Evolutionary conservation across 2,113 vertebrate genomes (phyloP).

Genomic region (Empidonax alnorum): DNA sequence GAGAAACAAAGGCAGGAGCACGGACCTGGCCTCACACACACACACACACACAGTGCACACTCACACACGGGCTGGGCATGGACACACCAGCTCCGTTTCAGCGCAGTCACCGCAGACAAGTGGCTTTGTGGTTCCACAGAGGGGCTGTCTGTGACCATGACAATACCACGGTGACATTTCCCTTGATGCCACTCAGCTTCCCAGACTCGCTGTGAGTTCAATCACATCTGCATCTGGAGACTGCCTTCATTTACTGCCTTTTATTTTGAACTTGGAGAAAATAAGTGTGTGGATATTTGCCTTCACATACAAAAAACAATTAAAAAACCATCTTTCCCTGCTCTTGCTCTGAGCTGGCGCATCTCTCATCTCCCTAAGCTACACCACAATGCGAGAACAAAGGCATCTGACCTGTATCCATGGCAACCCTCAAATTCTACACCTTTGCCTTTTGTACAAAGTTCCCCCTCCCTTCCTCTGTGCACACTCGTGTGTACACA

Average conservation of each 20-base stretch:
- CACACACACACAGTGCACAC: neutral
- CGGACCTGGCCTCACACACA: neutral
- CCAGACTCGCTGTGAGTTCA: neutral
- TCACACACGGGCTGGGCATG: neutral
- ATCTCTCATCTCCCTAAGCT: conserved; percentile 64
- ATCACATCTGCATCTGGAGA: neutral
- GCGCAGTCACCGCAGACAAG: neutral
- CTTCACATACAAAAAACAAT: neutral
- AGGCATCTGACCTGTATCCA: conserved; percentile 73
- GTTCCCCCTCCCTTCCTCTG: conserved; percentile 20
- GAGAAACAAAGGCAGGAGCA: neutral
- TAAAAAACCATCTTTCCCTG: neutral
- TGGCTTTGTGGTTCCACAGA: conserved; percentile 5
- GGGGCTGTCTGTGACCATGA: conserved; percentile 30
- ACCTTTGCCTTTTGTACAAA: conserved; percentile 63
- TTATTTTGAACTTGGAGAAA: conserved; percentile 5
- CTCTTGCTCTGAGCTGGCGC: neutral
- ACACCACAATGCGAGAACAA: conserved; percentile 50
- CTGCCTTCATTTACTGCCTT: neutral
- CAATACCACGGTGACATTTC: neutral
- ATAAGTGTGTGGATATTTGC: neutral
- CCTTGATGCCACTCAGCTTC: neutral
- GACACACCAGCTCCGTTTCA: accelerated
- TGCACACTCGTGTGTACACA: neutral
- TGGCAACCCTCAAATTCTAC: conserved; percentile 69